Percentiles rank a stretch among this genome's conserved stretches.
These are phyloP conservation scores for Nasonia giraulti DNA, from an alignment of 1,140 invertebrate genomes.

Conservation along the genomic window DNA sequence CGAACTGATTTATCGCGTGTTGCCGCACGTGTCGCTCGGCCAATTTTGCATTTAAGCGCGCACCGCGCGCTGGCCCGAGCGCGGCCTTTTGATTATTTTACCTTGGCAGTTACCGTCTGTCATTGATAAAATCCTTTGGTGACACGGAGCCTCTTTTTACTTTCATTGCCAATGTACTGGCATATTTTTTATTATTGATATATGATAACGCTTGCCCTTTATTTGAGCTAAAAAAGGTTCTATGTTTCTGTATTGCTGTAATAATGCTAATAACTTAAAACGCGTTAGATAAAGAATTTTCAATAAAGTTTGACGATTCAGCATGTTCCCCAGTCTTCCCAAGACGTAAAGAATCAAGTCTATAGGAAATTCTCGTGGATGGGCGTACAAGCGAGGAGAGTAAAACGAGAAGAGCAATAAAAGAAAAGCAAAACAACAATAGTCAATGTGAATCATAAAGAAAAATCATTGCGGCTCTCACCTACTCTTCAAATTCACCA, in stretches of 20 bases:
- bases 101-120: neutral
- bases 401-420: conserved; percentile 39
- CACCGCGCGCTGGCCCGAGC: neutral
- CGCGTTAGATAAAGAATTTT: too few relatives aligned
- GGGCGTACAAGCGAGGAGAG: too few relatives aligned
- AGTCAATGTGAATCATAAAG: neutral
- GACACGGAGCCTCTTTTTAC: conserved; percentile 16
- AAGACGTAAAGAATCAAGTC: too few relatives aligned
- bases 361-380: too few relatives aligned
- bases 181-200: neutral
- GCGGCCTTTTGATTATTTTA: conserved; percentile 32
- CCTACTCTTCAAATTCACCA: too few relatives aligned
- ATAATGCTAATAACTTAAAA: too few relatives aligned
- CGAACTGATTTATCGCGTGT: conserved; percentile 36
- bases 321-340: too few relatives aligned
- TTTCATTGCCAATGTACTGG: conserved; percentile 28
- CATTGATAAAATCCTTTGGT: conserved; percentile 7
- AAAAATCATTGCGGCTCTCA: too few relatives aligned
- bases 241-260: too few relatives aligned
- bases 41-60: conserved; percentile 26
- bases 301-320: too few relatives aligned
- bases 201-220: too few relatives aligned
- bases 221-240: too few relatives aligned
- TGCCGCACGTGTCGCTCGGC: neutral
- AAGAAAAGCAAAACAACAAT: neutral